Base-by-base conservation (phyloP, 2,113 vertebrate genomes). In the Takifugu flavidus region DNA sequence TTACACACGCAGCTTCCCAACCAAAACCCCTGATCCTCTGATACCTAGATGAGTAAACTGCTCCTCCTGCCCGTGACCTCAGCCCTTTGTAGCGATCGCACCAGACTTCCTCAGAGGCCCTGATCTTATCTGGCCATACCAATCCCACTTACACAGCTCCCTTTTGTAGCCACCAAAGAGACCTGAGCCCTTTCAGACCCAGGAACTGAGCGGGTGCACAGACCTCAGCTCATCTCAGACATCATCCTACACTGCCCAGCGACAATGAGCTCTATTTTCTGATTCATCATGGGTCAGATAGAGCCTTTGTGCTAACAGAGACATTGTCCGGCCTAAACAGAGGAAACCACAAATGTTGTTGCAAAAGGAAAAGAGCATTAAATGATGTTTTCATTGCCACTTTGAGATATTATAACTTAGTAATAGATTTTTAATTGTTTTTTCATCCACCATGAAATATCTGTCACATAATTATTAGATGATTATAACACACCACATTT, bases 11-110 rank as follows among this genome's bases (percentile, higher is more conserved):
- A 7, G 75, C 78, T 80, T n/a, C 79, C 74, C 74, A 74, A 75
- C 74, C 82, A 77, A 75, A 72, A 63, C 77, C 86, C 72, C 83
- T 82, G 82, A 85, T 87, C 78, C 80, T 80, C 75, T 86, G 89
- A 90, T 89, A 89, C 87, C 80, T 87, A 75, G 70, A 82, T 80
- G 85, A 81, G 85, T 89, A 87, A 88, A 89, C 81, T 72, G 80
- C 80, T 87, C 83, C 84, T 80, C 72, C 80, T 78, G 78, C 86
- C 84, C 83, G 89, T 90, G 90, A 91, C 89, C 90, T 81, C 85
- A 74, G 84, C 80, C 87, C 86, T 89, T 88, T 86, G 86, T 87
- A 87, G 79, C 86, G 87, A 89, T 90, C 88, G 87, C 81, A 83
- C 77, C 76, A 87, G 83, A 86, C 88, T 88, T 87, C 86, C 87